These are phyloP conservation scores for Drosophila histrio DNA, from an alignment of 2,888 invertebrate species.

Conservation along the genomic window DNA sequence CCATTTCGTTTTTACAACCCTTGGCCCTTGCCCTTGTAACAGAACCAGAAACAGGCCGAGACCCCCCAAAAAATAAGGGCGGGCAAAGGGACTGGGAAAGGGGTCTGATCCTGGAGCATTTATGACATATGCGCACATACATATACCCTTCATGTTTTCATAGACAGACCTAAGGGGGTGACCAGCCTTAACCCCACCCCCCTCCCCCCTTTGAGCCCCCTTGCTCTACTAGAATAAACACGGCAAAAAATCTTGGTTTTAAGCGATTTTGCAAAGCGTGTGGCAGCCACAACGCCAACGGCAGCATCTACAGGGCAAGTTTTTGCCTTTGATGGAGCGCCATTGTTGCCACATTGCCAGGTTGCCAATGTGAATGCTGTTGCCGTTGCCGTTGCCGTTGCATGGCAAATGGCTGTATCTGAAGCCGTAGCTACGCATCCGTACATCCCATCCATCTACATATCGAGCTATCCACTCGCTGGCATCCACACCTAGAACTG, in stretches of 20 bases:
- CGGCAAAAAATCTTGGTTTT: constrained; percentile 50
- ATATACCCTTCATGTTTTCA: constrained; percentile 18
- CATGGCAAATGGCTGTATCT: constrained; percentile 51
- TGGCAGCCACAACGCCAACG: constrained; percentile 33
- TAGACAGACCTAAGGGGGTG: constrained; percentile 6
- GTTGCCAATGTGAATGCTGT: constrained; percentile 1
- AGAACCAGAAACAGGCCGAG: constrained; percentile 24
- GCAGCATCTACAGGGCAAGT: constrained; percentile 46
- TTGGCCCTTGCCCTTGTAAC: constrained; percentile 22
- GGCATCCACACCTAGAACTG: constrained; percentile 2
- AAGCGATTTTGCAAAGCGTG: constrained; percentile 60
- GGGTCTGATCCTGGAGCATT: constrained; percentile 45
- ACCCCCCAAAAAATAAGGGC: constrained; percentile 25
- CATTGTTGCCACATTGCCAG: constrained; percentile 51
- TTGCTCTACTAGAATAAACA: background rate
- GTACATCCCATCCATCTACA: constrained; percentile 3
- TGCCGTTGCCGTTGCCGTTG: constrained; percentile 30
- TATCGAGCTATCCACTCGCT: constrained; percentile 18
- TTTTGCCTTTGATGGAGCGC: constrained; percentile 61
- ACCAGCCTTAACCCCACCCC: background rate
- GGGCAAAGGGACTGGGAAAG: constrained; percentile 2
- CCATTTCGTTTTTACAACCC: constrained; percentile 63
- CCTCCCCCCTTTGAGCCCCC: background rate
- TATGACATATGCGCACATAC: constrained; percentile 67
- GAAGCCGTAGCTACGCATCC: constrained; percentile 51